These are phyloP conservation scores for Leptestheria dahalacensis DNA, from an alignment of 1,140 invertebrate genomes.

Conservation along the genomic window DNA sequence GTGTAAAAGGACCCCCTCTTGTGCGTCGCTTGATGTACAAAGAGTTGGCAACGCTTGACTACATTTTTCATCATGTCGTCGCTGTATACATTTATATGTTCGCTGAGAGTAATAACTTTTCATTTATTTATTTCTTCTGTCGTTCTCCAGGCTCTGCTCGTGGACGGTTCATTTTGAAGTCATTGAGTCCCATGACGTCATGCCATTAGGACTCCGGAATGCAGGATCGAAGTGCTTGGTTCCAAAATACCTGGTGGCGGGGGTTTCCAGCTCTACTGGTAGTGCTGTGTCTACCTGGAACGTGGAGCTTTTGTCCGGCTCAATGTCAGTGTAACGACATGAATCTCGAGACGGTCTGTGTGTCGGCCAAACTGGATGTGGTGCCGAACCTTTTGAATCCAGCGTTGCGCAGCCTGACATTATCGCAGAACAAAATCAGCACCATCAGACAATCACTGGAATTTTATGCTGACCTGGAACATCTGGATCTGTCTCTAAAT, in stretches of 20 bases:
- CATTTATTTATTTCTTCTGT: no score
- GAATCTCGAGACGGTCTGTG: constrained; percentile 67
- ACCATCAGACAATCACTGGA: constrained; percentile 22
- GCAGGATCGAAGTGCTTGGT: neutral
- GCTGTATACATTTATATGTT: neutral
- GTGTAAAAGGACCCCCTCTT: neutral
- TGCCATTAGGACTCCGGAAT: neutral
- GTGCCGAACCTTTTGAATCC: constrained; percentile 69
- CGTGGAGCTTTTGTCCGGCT: constrained; percentile 42
- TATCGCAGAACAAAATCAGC: constrained; percentile 59
- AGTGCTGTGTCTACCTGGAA: neutral
- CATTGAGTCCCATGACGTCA: neutral
- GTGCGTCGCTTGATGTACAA: neutral
- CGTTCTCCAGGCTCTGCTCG: neutral
- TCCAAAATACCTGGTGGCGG: neutral
- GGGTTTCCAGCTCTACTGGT: neutral
- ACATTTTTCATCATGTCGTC: neutral
- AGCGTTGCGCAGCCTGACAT: constrained; percentile 55
- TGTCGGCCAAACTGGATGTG: constrained; percentile 66
- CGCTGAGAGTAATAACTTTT: neutral
- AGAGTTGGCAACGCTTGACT: neutral
- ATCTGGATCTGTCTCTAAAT: constrained; percentile 26
- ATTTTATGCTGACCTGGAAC: constrained; percentile 24
- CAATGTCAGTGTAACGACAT: constrained; percentile 76
- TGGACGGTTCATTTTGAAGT: neutral